phyloP scores from a whole-genome alignment of 2,888 invertebrate species.

The Cerastis rubricosa region DNA sequence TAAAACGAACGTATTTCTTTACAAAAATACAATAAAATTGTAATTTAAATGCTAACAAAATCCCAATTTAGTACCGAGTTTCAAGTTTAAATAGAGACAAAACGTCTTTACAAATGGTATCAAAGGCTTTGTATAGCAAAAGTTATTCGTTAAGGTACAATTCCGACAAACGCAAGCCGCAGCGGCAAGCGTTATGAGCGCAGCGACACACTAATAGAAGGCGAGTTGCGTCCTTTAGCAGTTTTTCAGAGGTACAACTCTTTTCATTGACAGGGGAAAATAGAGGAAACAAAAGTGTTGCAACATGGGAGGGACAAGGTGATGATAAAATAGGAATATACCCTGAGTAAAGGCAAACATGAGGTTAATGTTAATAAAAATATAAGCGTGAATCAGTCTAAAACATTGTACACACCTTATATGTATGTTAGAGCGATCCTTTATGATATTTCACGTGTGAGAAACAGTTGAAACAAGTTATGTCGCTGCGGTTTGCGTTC shows the following conservation, averaged over 20 bases:
- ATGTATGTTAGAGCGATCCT: too few relatives aligned
- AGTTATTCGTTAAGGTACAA: slow-evolving; percentile 1
- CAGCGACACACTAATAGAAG: background rate
- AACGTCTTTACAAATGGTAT: slow-evolving; percentile 9
- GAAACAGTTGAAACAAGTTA: background rate
- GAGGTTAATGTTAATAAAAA: background rate
- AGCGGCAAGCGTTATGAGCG: background rate
- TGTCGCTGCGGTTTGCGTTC: background rate
- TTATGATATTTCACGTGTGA: background rate
- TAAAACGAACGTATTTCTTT: slow-evolving; percentile 4
- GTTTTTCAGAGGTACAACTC: background rate
- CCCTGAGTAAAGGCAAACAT: background rate
- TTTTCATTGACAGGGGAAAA: background rate
- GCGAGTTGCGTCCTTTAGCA: background rate
- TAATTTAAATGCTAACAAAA: slow-evolving; percentile 12
- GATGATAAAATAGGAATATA: background rate
- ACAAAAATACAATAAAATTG: slow-evolving; percentile 13
- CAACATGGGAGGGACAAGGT: background rate
- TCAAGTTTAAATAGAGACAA: background rate
- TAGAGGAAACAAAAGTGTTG: background rate
- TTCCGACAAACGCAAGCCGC: background rate
- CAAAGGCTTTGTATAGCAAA: background rate
- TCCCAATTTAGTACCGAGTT: slow-evolving; percentile 5
- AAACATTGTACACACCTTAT: background rate
- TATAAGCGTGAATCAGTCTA: too few relatives aligned